A percentile compares a stretch with the other conserved stretches of the same genome.
These are phyloP conservation scores for Lerema accius DNA, from an alignment of 1,140 invertebrate species.

Conservation along the genomic window DNA sequence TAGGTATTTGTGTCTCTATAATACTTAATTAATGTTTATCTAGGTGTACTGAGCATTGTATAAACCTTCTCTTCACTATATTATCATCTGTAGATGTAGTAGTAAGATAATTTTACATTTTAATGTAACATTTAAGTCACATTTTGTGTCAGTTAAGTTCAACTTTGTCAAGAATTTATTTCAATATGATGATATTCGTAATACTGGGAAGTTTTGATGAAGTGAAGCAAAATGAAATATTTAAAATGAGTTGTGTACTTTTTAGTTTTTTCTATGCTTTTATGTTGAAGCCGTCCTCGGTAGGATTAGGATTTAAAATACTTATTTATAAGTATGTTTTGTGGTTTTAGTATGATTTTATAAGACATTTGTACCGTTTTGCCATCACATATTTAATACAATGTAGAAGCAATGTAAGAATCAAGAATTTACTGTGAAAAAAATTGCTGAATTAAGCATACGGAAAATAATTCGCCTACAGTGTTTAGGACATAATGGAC, in stretches of 20 bases:
- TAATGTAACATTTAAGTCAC: too few species aligned
- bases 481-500: conserved; percentile 38
- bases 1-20: conserved; percentile 28
- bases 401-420: too few species aligned
- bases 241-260: conserved; percentile 20
- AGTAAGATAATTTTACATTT: not conserved
- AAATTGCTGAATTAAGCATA: conserved; percentile 4
- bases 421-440: not conserved
- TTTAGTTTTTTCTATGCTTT: conserved; percentile 38
- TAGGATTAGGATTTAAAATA: conserved; percentile 45
- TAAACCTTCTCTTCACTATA: conserved; percentile 19
- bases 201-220: not conserved
- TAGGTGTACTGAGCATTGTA: conserved; percentile 23
- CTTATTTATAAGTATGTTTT: conserved; percentile 42
- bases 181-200: too few species aligned
- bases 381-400: conserved; percentile 10
- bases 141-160: too few species aligned
- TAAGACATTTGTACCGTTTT: not conserved
- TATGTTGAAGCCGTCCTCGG: conserved; percentile 63
- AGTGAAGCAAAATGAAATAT: not conserved
- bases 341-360: conserved; percentile 1
- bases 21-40: conserved; percentile 22
- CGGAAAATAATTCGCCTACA: not conserved
- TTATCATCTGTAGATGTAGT: conserved; percentile 15
- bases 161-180: not conserved